Evolutionary conservation across 2,113 vertebrate genomes (phyloP).

Genomic region (Trogon melanurus): DNA sequence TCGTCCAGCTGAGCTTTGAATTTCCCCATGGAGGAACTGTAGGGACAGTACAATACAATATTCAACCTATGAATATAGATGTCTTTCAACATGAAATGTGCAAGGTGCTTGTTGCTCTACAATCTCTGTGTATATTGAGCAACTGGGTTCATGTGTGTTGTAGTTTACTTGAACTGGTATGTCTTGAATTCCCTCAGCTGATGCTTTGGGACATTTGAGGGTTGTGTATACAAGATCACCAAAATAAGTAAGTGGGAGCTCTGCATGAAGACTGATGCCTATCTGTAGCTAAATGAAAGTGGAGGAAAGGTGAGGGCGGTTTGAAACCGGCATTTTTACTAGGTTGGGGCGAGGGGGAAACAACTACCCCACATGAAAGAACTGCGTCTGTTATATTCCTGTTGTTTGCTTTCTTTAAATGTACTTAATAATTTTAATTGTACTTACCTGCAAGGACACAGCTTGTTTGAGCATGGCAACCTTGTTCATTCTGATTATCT

Average conservation of each 20-base stretch:
- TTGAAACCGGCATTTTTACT: not conserved
- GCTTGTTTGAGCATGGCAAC: not conserved
- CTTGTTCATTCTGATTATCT: not conserved
- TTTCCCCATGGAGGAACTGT: not conserved
- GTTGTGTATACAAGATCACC: not conserved
- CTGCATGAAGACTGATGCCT: not conserved
- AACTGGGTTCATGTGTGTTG: not conserved
- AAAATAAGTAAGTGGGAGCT: not conserved
- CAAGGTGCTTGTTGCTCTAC: not conserved
- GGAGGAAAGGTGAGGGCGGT: not conserved
- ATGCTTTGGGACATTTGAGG: not conserved
- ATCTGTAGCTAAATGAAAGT: not conserved
- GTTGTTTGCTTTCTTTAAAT: not conserved
- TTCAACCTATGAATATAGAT: not conserved
- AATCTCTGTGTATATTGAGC: not conserved
- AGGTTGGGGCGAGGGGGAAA: not conserved
- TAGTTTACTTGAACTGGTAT: not conserved
- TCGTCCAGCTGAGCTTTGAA: not conserved
- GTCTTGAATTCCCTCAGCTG: not conserved
- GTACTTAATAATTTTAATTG: not conserved
- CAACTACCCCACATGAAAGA: not conserved
- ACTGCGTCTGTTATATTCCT: not conserved
- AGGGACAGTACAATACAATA: not conserved
- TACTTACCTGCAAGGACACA: not conserved
- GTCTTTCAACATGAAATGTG: not conserved